These are phyloP conservation scores for Enteromius paludinosus DNA, from an alignment of 2,797 vertebrate species.

Conservation along the genomic window DNA sequence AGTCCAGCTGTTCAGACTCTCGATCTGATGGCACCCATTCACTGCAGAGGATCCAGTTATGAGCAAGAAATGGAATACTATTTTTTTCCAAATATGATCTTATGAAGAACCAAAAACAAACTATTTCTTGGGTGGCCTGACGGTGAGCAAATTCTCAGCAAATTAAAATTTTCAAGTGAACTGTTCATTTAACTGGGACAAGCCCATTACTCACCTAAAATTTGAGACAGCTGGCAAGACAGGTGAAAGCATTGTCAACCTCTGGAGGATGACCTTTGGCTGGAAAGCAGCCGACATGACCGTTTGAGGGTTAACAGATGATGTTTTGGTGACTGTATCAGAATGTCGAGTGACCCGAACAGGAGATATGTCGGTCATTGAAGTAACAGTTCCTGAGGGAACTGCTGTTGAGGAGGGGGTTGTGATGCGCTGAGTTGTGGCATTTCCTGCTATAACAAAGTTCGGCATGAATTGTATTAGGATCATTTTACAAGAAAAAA, in stretches of 20 bases:
- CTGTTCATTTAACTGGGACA: background rate
- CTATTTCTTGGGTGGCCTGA: background rate
- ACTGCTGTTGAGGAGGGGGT: background rate
- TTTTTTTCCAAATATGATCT: background rate
- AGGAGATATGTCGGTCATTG: background rate
- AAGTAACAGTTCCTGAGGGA: background rate
- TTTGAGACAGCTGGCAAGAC: background rate
- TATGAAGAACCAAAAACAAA: background rate
- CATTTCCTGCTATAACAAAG: background rate
- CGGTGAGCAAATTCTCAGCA: background rate
- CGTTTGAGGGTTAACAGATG: background rate
- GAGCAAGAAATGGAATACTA: background rate
- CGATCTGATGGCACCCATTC: background rate
- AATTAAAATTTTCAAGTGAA: background rate
- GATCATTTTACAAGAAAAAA: background rate
- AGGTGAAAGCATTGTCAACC: background rate
- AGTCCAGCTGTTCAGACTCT: background rate
- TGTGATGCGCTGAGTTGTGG: background rate
- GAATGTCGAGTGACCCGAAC: background rate
- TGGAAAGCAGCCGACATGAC: background rate
- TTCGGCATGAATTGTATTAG: background rate
- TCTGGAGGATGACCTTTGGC: slow-evolving; percentile 46
- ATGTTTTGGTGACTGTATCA: background rate
- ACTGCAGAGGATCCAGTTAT: background rate
- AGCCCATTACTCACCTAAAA: slow-evolving; percentile 25